Percentiles rank a stretch among this genome's conserved stretches.
Conservation (phyloP, 2,113 vertebrate species). For the Rhinolophus sinicus region DNA sequence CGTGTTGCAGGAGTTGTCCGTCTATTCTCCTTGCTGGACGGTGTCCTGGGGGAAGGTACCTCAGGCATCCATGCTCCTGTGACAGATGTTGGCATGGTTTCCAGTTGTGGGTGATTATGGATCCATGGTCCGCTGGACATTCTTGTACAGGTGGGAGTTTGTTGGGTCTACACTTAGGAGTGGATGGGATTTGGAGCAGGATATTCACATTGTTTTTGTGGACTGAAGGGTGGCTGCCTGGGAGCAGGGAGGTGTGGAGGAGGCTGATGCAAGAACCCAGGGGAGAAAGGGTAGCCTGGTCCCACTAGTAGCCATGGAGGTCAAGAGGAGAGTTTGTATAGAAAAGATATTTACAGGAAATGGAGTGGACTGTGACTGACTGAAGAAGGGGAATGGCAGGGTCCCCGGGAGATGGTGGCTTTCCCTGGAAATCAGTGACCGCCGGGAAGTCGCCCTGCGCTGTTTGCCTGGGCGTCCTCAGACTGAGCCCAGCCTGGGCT, state of each 20-base stretch:
- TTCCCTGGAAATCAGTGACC: not conserved
- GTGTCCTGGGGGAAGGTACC: accelerated
- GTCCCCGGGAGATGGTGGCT: not conserved
- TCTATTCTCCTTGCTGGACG: too few relatives aligned
- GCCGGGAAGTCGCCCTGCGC: too few relatives aligned
- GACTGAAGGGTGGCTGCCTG: not conserved
- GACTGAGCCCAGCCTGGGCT: not conserved
- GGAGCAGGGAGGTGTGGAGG: not conserved
- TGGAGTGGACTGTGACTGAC: not conserved
- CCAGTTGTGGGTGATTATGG: not conserved
- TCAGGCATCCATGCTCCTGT: not conserved
- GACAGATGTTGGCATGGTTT: accelerated
- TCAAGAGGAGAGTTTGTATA: not conserved
- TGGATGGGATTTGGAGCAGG: not conserved
- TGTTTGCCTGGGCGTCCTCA: too few relatives aligned
- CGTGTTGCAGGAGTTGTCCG: accelerated
- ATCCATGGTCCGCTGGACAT: accelerated
- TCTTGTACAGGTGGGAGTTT: not conserved
- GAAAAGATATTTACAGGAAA: not conserved
- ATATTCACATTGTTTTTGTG: too few relatives aligned
- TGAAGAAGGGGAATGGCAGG: too few relatives aligned
- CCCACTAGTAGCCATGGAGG: accelerated
- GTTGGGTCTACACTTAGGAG: too few relatives aligned
- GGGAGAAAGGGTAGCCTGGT: not conserved
- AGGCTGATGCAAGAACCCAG: not conserved